Evolutionary conservation across 37 sponge, comb jelly and placozoan species (phyloP).

Genomic region (Ianthella basta): DNA sequence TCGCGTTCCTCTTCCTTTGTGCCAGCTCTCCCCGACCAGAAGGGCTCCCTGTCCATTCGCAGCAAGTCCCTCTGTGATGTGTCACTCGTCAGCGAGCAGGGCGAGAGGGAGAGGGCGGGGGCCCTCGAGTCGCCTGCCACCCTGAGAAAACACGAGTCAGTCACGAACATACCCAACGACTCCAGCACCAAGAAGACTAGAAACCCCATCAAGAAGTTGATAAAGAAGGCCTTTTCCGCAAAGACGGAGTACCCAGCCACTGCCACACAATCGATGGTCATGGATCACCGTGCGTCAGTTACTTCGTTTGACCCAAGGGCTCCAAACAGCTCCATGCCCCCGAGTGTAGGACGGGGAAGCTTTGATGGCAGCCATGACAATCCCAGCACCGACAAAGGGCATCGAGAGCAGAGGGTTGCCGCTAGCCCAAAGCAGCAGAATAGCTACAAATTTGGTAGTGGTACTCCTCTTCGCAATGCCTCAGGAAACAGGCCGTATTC

Average conservation of each 20-base stretch:
- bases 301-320: too few species aligned
- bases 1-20: background rate
- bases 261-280: background rate
- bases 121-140: background rate
- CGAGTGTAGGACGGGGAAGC: background rate
- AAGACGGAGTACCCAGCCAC: slow-evolving; percentile 15
- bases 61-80: slow-evolving; percentile 21
- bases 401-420: too few species aligned
- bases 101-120: too few species aligned
- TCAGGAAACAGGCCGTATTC: background rate
- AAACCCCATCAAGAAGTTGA: slow-evolving; percentile 6
- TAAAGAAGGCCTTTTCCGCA: background rate
- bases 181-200: background rate
- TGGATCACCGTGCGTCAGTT: background rate
- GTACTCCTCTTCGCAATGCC: background rate
- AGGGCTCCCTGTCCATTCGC: background rate
- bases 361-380: background rate
- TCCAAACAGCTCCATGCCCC: background rate
- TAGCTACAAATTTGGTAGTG: background rate
- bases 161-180: slow-evolving; percentile 1
- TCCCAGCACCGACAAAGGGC: background rate
- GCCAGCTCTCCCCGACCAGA: background rate
- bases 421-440: background rate
- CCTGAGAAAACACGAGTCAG: slow-evolving; percentile 17
- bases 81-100: background rate